Percentiles rank a stretch among this genome's conserved stretches.
phyloP scores from a whole-genome alignment of 2,888 invertebrate genomes.

The Plebejus melissa region DNA sequence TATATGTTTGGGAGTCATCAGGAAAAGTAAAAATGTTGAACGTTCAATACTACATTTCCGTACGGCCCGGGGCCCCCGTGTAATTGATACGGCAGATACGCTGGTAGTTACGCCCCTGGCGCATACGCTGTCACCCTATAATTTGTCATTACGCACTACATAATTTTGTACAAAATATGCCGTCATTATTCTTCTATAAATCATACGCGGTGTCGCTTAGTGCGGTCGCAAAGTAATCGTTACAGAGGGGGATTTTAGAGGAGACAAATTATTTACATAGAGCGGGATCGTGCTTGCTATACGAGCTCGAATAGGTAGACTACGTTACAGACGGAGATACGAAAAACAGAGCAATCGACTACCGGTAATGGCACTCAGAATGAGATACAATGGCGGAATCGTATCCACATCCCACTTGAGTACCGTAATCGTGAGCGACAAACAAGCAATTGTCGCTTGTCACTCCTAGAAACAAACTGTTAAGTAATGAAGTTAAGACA shows the following conservation, averaged over 20 bases:
- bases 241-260: background rate
- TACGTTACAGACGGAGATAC: background rate
- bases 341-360: background rate
- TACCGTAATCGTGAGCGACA: background rate
- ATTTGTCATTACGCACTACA: background rate
- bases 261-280: background rate
- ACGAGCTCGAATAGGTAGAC: background rate
- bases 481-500: background rate
- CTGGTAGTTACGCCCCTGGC: too few relatives aligned
- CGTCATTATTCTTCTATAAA: background rate
- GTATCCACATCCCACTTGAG: background rate
- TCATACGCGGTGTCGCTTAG: background rate
- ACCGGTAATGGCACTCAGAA: slow-evolving; percentile 2
- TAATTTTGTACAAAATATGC: background rate
- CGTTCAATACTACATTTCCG: too few relatives aligned
- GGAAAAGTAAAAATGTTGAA: too few relatives aligned
- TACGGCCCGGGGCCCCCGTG: too few relatives aligned
- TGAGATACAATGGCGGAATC: background rate
- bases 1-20: too few relatives aligned
- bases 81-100: too few relatives aligned
- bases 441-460: slow-evolving; percentile 8
- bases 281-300: background rate
- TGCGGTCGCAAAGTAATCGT: background rate
- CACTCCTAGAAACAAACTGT: background rate
- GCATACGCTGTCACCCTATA: background rate